A percentile compares a stretch with the other conserved stretches of the same genome.
phyloP scores from a whole-genome alignment of 92 coral and sea anemone genomes.

The Porites evermanni region DNA sequence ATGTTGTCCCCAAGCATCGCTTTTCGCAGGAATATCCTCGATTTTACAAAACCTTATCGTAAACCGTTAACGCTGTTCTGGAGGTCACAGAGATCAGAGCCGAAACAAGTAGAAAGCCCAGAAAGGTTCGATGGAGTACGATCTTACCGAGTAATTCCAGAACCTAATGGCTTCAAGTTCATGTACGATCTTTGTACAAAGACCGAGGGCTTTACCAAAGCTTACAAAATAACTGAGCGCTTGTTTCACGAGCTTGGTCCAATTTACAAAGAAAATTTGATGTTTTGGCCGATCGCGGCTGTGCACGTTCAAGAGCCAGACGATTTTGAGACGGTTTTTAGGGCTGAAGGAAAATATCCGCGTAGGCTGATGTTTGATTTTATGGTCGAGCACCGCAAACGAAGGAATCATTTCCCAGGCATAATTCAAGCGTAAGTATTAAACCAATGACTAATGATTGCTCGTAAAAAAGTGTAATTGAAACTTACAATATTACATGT shows the following conservation, averaged over 20 bases:
- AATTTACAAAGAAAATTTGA: neutral
- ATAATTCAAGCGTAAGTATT: neutral
- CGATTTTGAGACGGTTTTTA: neutral
- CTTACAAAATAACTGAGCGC: neutral
- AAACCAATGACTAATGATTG: neutral
- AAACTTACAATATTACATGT: no score
- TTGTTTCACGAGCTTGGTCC: neutral
- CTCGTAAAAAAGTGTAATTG: neutral
- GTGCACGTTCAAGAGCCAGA: neutral
- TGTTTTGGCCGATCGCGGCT: neutral
- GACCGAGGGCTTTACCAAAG: neutral
- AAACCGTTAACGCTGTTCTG: neutral
- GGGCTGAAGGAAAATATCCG: constrained; percentile 18
- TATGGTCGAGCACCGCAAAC: neutral
- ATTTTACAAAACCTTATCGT: no score
- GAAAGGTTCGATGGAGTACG: neutral
- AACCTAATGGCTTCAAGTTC: neutral
- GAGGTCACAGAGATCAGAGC: constrained; percentile 18
- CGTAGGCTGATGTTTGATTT: neutral
- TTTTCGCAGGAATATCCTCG: constrained; percentile 34
- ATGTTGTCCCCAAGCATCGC: neutral
- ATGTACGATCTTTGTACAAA: neutral
- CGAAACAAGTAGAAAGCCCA: neutral
- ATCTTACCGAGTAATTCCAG: neutral
- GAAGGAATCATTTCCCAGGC: constrained; percentile 2